Base-by-base conservation (phyloP, 2,888 invertebrate genomes). In the Urechis unicinctus region DNA sequence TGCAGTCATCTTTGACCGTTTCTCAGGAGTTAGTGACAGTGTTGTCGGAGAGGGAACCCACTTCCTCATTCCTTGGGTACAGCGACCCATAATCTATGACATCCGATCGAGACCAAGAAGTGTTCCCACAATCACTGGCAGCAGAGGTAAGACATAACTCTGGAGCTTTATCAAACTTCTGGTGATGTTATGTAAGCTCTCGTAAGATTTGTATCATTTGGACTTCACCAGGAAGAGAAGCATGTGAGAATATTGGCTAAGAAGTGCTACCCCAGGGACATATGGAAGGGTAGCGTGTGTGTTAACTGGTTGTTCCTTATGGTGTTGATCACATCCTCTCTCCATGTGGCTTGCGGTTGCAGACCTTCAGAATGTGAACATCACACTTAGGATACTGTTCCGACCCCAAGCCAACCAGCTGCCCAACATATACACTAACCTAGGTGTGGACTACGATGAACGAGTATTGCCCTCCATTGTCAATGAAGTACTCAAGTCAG, bases 311-410 rank as follows among this genome's bases (percentile, higher is more conserved):
- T n/a, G n/a, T n/a, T n/a, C n/a, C n/a, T n/a, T n/a, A n/a, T n/a
- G n/a, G n/a, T n/a, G n/a, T n/a, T n/a, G n/a, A n/a, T n/a, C n/a
- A n/a, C n/a, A n/a, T n/a, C n/a, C n/a, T n/a, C n/a, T n/a, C n/a
- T n/a, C n/a, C n/a, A n/a, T n/a, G n/a, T n/a, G n/a, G n/a, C n/a
- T n/a, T n/a, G n/a, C n/a, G n/a, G n/a, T 43, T 29, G 28, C 68
- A 90, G 98, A 98, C 87, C 84, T 98, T 68, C 98, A 98, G 81
- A 98, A 96, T 81, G 97, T 99, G 17, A 96, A 94, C 81, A 97
- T 99, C 75, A 98, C 98, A 45, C 84, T 98, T 57, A 89, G 98
- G 84, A 93, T 99, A 74, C 82, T 98, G 69, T 98, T 94, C 82
- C 84, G 98, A 75, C 98, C 98, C 1, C 82, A 90, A 56, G 90